Base-by-base conservation (phyloP, 1,140 invertebrate species). In the Adelges cooleyi region DNA sequence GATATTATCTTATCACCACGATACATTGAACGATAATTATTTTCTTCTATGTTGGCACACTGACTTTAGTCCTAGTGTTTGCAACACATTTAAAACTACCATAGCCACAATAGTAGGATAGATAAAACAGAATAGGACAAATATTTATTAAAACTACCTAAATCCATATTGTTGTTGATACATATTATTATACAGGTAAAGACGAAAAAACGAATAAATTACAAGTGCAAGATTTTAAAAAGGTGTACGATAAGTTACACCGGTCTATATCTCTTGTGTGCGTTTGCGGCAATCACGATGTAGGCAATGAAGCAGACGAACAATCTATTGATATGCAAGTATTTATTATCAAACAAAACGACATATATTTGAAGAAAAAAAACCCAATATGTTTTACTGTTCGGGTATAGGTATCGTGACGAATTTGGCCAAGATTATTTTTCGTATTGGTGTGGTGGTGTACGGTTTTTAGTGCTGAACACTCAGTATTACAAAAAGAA, bases 241-340 rank as follows among this genome's bases (percentile, higher is more conserved):
- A 70, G 62, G 69, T 77, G 2, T 79, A 80, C 62, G 68, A 67
- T 20, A 71, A 75, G 20, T 65, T 82, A 8, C 70, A 80, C 68
- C 70, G 71, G 8, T 68, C 72, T 1, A 78, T 82, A 29, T 77
- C 79, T 42, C 65, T 81, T 44, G 71, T 82, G 51, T 81, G 79
- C 66, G 75, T 82, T n/a, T 80, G 80, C 69, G 81, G 81, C 2
- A 82, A 82, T 71, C 81, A 82, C 70, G 81, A 82, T 69, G 70
- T 82, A 10, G 79, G 80, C 2, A 73, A 82, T 67, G 69, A 65
- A 8, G 81, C 81, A 33, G 79, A 78, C 11, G 49, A 53, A 6
- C 65, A 75, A 53, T 72, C 73, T 9, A 69, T 82, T 27, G 46
- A 71, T 0, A 66, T 51, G 73, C 73, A 67, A 69, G 65, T 52